Base-by-base conservation (phyloP, 2,888 invertebrate species). In the Ophion slaviceki region DNA sequence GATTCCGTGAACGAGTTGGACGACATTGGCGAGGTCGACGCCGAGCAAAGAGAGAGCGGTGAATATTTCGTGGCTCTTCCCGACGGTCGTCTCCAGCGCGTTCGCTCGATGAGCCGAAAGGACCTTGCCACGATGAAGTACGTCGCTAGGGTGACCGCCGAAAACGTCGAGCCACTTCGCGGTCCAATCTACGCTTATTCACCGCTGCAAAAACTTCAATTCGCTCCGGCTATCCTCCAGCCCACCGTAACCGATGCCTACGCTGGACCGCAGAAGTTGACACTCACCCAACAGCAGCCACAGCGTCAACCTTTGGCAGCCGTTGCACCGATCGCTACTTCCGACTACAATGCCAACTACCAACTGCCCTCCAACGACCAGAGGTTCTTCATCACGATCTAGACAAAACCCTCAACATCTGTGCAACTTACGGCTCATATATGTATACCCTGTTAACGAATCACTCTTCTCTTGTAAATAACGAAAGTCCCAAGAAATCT, bases 31-130 rank as follows among this genome's bases (percentile, higher is more conserved):
- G 92, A 94, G 36, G 90, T 92, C 77, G 91, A 91, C 47, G 87
- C 88, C 79, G 90, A 90, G 76, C 91, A 90, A 1, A 91, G 91
- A 72, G 91, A 93, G 71, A 84, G 90, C 28, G 96, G 96, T 7
- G 95, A 95, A 45, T 96, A 96, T 92, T 96, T 96, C 92, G 95
- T 96, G 8, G 95, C 96, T 61, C 94, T 96, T 86, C 96, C 96
- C 2, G 95, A 94, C 84, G 95, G 96, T 3, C 95, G 96, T 87
- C 94, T 96, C 2, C 96, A 96, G 89, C 95, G 95, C 82, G 95
- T 96, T 17, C 95, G 95, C 88, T 96, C 96, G 93, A 94, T 95
- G 84, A 96, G 96, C 90, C 92, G 93, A n/a, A 94, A 95, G 87
- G 94, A 95, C 89, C 86, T 92, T 64, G 92, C 92, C 57, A 96